Percentiles rank a stretch among this genome's conserved stretches.
Evolutionary conservation across 2,888 invertebrate genomes (phyloP).

Genomic region (Hypselothyrea guttata): DNA sequence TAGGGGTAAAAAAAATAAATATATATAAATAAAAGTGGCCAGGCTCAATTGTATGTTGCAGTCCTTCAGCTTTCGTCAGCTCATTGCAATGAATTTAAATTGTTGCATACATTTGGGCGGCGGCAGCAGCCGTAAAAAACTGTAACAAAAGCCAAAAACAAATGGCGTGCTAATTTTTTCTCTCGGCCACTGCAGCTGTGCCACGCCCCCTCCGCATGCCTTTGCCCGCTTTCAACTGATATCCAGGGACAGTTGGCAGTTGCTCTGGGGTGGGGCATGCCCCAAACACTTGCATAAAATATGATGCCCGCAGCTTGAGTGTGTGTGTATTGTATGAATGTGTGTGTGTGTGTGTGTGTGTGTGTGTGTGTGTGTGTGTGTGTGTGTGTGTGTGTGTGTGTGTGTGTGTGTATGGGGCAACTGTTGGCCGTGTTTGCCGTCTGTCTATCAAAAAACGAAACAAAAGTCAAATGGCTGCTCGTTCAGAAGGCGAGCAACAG

Average conservation of each 20-base stretch:
- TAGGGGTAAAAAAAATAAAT: too few species aligned
- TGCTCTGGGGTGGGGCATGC: conserved; percentile 13
- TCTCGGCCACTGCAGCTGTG: conserved; percentile 27
- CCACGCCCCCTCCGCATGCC: background rate
- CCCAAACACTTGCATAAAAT: conserved; percentile 67
- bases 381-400: conserved; percentile 18
- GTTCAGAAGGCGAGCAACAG: conserved; percentile 19
- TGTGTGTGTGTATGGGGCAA: conserved; percentile 21
- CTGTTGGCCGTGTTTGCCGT: conserved; percentile 55
- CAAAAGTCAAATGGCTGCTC: conserved; percentile 66
- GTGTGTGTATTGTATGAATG: too few species aligned
- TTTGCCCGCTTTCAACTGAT: background rate
- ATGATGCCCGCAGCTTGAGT: conserved; percentile 46
- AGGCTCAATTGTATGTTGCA: conserved; percentile 16
- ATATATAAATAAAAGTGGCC: background rate
- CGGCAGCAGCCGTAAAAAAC: conserved; percentile 28
- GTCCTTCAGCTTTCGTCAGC: conserved; percentile 50
- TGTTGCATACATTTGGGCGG: conserved; percentile 68
- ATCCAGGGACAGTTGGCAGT: conserved; percentile 26
- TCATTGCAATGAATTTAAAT: conserved; percentile 76
- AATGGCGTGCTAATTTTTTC: conserved; percentile 72
- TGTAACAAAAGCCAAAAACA: conserved; percentile 65
- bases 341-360: conserved; percentile 10
- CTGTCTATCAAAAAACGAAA: conserved; percentile 74
- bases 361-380: conserved; percentile 19